Conservation (phyloP, 2,113 vertebrate genomes). For the Diadophis punctatus region DNA sequence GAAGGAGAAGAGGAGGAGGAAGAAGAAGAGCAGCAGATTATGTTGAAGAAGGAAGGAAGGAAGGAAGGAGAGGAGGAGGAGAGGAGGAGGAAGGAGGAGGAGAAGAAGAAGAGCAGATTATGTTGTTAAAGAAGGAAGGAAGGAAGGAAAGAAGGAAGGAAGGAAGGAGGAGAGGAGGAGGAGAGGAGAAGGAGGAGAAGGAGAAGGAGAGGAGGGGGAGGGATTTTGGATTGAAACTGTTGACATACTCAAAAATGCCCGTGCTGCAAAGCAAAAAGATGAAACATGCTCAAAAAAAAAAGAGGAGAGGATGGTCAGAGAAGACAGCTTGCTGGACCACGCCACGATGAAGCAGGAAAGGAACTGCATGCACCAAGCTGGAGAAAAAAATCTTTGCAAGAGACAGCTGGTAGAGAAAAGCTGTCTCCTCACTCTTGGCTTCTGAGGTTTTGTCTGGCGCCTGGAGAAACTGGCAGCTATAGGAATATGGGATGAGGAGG, state of each 20-base stretch:
- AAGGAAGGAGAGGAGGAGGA: too few species aligned
- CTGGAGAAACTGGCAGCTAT: neutral
- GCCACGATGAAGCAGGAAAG: neutral
- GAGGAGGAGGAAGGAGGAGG: too few species aligned
- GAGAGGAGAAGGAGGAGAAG: too few species aligned
- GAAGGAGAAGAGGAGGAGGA: too few species aligned
- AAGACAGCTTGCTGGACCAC: neutral
- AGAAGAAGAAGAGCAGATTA: too few species aligned
- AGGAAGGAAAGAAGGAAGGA: too few species aligned
- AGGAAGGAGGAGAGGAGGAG: too few species aligned
- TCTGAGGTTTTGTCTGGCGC: neutral
- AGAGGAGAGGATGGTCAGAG: fast-evolving
- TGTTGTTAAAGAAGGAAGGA: too few species aligned
- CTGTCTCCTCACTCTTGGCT: neutral
- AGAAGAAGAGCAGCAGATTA: too few species aligned
- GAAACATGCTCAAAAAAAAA: neutral
- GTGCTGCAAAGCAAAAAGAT: neutral
- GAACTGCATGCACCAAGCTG: fast-evolving
- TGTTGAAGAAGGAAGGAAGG: too few species aligned
- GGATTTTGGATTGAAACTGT: neutral
- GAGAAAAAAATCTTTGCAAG: fast-evolving
- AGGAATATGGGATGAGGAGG: neutral
- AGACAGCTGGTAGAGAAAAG: neutral
- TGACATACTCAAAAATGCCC: neutral
- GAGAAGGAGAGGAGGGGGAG: too few species aligned